Evolutionary conservation across 2,888 invertebrate genomes (phyloP).

Genomic region (Lycophotia porphyrea): DNA sequence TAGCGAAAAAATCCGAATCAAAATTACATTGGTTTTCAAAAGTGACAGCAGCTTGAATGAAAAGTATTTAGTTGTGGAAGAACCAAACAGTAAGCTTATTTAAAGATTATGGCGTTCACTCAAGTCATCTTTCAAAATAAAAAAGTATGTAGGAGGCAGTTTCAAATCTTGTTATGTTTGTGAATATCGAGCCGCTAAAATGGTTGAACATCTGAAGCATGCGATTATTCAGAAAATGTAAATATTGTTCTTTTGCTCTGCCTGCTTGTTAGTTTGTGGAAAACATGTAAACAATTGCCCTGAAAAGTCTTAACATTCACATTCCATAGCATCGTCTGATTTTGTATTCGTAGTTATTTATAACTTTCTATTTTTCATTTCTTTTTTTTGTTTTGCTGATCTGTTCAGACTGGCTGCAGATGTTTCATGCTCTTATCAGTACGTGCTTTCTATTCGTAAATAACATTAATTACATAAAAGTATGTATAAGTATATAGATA

Average conservation of each 20-base stretch:
- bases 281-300: slow-evolving; percentile 23
- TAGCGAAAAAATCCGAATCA: background rate
- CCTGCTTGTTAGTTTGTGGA: slow-evolving; percentile 6
- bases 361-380: background rate
- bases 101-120: background rate
- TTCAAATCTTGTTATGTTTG: slow-evolving; percentile 2
- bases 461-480: background rate
- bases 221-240: slow-evolving; percentile 38
- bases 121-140: background rate
- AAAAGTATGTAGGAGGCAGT: background rate
- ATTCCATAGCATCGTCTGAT: slow-evolving; percentile 8
- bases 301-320: slow-evolving; percentile 4
- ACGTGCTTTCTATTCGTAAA: background rate
- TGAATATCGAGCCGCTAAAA: slow-evolving; percentile 7
- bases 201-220: slow-evolving; percentile 21
- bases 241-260: slow-evolving; percentile 42
- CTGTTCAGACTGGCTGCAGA: background rate
- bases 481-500: background rate
- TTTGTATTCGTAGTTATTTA: slow-evolving; percentile 1
- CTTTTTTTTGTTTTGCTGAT: background rate
- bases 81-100: slow-evolving; percentile 17
- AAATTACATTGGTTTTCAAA: slow-evolving; percentile 25
- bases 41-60: slow-evolving; percentile 19
- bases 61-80: background rate
- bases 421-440: background rate